Evolutionary conservation across 2,113 vertebrate species (phyloP).

Genomic region (Leucopsar rothschildi): DNA sequence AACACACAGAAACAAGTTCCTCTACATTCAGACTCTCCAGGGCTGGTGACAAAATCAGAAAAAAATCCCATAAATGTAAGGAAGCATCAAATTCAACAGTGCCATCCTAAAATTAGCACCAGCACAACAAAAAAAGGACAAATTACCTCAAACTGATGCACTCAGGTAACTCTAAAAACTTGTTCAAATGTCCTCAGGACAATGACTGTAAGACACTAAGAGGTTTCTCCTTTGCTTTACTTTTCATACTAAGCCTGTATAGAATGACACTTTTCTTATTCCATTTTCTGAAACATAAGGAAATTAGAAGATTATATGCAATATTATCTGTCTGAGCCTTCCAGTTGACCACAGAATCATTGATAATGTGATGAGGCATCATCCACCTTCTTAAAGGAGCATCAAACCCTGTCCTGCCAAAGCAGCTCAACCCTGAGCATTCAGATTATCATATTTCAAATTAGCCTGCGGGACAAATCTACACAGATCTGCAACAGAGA

Average conservation of each 20-base stretch:
- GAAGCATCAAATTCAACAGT: neutral
- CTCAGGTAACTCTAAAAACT: neutral
- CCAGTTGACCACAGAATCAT: neutral
- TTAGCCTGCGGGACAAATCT: neutral
- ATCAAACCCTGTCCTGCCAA: neutral
- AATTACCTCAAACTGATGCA: neutral
- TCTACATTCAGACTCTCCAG: neutral
- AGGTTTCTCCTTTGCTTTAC: neutral
- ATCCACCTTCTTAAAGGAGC: neutral
- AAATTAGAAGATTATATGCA: neutral
- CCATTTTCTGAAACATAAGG: neutral
- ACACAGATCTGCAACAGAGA: neutral
- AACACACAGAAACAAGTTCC: neutral
- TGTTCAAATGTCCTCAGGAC: neutral
- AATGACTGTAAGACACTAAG: neutral
- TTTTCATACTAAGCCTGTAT: neutral
- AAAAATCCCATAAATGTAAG: neutral
- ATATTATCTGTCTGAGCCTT: neutral
- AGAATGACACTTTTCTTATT: neutral
- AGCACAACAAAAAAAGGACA: neutral
- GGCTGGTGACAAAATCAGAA: neutral
- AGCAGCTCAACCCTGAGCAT: neutral
- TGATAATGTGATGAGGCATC: neutral
- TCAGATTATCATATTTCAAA: neutral
- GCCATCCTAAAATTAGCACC: neutral